Evolutionary conservation across 2,113 vertebrate species (phyloP), one percentile per base, ranked within the genome.

Genomic region (Trichechus manatus): DNA sequence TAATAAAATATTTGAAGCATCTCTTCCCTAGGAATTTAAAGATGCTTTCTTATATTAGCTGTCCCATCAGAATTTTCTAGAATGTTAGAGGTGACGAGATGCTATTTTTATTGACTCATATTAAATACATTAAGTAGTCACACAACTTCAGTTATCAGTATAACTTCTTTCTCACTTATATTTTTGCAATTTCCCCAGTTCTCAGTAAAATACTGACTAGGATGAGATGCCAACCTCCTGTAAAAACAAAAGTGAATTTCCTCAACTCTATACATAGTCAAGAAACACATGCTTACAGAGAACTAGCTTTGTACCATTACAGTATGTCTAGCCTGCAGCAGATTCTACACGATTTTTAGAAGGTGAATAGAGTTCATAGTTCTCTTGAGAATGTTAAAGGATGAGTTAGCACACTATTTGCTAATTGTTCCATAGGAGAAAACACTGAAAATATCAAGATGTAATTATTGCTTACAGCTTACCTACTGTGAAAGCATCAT

Each of bases 401-500:
- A 56, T 68, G n/a, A 75, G 92, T 53, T 36, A 81, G 27, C 87
- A 72, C 78, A 42, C 42, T 59, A 85, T 72, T 81, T 61, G 33
- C 95, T 97, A 93, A 96, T 95, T 97, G 92, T 97, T 96, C 93
- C 92, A 82, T 89, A 87, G 68, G 33, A 80, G 68, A 42, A 86
- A 64, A 75, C 23, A 29, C 80, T 83, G 92, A 50, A 68, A 95
- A 64, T 39, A 66, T 91, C n/a, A 59, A 92, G 96, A 91, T 56
- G 84, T 86, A 92, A 98, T 97, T 56, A 97, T 29, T 83, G 79
- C 93, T 96, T 95, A 88, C 63, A 25, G 79, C 96, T 95, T 87
- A 87, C 97, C 98, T 96, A 81, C 98, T 92, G 88, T 75, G 95
- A 96, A 94, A 95, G 93, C 96, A 20, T 42, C 66, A 72, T 95